Base-by-base conservation (phyloP, 2,888 invertebrate species). In the Cyclophora albipunctata region DNA sequence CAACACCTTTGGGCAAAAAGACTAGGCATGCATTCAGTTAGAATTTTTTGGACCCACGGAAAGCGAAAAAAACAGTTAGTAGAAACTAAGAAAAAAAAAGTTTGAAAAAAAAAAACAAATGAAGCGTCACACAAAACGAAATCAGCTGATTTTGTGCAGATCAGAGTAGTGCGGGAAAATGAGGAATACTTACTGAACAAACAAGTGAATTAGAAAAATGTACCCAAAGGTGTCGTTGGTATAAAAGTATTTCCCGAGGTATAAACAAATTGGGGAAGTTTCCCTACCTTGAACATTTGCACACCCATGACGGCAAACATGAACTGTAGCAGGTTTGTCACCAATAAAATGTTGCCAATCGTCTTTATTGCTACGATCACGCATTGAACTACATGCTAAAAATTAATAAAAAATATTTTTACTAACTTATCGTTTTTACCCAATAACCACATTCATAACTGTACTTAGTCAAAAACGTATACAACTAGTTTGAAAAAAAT, bases 231-330 rank as follows among this genome's bases (percentile, higher is more conserved):
- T 87, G 87, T 85, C 78, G 78, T 71, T 64, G 59, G 56, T 48
- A 58, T 60, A 59, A 59, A 63, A 20, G 20, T 20, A 20, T 20
- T 20, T 20, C 20, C 20, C 20, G 20, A 20, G 20, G 20, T 20
- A 20, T 20, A 20, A 20, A 20, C 2, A 20, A 20, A 20, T 20
- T 58, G 56, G 54, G 20, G 51, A 48, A 49, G 44, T 58, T 50
- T 66, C 90, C 93, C 93, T 95, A 98, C 98, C 96, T 99, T 99
- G 93, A 99, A 99, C 87, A 99, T 95, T 91, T 99, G 99, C 87
- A 99, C 99, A 90, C 99, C 99, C 92, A 99, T 99, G 85, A 99
- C 98, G 78, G 99, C 98, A 91, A 99, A 99, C 98, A 99, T 99
- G 94, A 99, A 99, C 91, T 98, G 97, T 74, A 99, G 97, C 83